phyloP scores from a whole-genome alignment of 35 echinoderm and acorn worm genomes.

The Acanthaster planci region DNA sequence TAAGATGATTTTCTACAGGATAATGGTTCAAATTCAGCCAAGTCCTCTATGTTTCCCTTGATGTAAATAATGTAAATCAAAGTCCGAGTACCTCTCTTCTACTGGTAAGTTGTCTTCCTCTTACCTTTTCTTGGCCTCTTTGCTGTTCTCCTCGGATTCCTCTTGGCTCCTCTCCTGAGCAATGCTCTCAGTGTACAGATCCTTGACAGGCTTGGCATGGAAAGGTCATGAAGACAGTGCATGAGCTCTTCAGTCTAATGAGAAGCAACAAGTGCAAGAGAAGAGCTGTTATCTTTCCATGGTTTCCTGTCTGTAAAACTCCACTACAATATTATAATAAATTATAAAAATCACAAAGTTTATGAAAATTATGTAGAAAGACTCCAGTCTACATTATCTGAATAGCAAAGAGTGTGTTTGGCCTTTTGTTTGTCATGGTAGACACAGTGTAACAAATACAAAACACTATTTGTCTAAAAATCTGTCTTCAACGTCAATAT shows the following conservation, averaged over 20 bases:
- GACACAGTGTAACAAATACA: too few relatives aligned
- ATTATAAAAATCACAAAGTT: too few relatives aligned
- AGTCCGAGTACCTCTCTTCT: constrained; percentile 66
- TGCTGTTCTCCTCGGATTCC: constrained; percentile 5
- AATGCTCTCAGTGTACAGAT: constrained; percentile 44
- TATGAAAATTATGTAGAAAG: too few relatives aligned
- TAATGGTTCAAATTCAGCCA: too few relatives aligned
- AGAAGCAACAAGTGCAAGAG: background rate
- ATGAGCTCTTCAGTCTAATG: background rate
- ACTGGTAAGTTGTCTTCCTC: constrained; percentile 39
- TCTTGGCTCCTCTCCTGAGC: constrained; percentile 48
- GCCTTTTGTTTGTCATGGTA: too few relatives aligned
- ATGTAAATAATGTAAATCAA: too few relatives aligned
- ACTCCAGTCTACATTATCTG: too few relatives aligned
- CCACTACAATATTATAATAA: background rate
- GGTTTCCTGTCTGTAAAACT: background rate
- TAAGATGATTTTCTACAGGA: too few relatives aligned
- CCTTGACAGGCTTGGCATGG: constrained; percentile 64
- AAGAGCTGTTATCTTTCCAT: background rate
- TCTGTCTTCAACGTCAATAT: too few relatives aligned
- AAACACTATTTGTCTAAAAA: too few relatives aligned
- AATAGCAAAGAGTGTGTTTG: too few relatives aligned
- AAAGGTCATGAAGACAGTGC: background rate
- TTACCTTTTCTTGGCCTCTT: constrained; percentile 24
- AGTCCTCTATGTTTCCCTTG: too few relatives aligned